phyloP scores from a whole-genome alignment of 2,797 vertebrate genomes.

The Selene dorsalis region DNA sequence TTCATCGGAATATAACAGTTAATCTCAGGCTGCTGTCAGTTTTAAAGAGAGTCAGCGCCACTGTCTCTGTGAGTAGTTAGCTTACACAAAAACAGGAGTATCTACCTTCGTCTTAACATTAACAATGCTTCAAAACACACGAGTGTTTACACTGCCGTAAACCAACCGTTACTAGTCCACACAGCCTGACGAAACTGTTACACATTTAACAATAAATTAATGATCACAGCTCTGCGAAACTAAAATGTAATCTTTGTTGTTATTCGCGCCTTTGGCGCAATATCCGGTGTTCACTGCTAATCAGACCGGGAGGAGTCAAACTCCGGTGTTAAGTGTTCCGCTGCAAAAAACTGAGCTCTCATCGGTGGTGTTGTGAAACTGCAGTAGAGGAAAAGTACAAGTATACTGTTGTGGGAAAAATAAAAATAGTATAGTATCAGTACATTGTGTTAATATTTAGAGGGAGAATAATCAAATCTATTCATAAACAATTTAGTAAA shows the following conservation, averaged over 20 bases:
- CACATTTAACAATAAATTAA: neutral
- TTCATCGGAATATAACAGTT: neutral
- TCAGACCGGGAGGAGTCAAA: constrained; percentile 33
- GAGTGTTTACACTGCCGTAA: neutral
- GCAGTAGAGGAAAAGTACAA: neutral
- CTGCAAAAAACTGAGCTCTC: neutral
- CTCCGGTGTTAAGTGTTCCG: neutral
- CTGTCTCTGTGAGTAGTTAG: neutral
- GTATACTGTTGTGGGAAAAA: no score
- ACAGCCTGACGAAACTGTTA: accelerated
- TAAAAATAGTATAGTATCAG: no score
- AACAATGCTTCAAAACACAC: neutral
- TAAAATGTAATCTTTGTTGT: constrained; percentile 42
- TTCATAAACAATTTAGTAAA: no score
- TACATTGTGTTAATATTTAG: no score
- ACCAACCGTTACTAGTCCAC: accelerated
- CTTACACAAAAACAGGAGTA: neutral
- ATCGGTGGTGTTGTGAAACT: neutral
- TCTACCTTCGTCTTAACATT: neutral
- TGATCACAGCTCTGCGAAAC: accelerated
- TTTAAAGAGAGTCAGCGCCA: neutral
- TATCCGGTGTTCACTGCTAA: constrained; percentile 55
- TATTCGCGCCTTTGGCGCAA: constrained; percentile 72
- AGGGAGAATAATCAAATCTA: no score
- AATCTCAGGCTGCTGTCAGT: neutral